Percentiles rank a stretch among this genome's conserved stretches.
Evolutionary conservation across 2,888 invertebrate species (phyloP).

Genomic region (Stenoptilia bipunctidactyla): DNA sequence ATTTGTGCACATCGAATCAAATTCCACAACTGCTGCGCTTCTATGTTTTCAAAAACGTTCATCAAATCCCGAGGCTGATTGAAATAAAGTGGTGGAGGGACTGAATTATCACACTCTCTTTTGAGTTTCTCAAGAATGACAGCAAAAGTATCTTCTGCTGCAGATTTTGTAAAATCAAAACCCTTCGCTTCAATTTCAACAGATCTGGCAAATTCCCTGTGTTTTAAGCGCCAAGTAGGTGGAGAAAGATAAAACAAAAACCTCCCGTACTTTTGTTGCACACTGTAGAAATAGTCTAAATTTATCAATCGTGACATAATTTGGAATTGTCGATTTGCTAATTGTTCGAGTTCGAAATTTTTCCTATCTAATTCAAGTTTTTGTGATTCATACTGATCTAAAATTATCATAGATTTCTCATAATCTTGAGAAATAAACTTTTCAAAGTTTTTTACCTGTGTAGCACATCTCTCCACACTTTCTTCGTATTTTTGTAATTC

Average conservation of each 20-base stretch:
- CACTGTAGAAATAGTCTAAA: constrained; percentile 73
- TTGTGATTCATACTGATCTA: constrained; percentile 62
- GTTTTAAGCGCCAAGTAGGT: constrained; percentile 66
- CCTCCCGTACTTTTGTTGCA: constrained; percentile 75
- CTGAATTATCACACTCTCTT: constrained; percentile 45
- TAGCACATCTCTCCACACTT: constrained; percentile 52
- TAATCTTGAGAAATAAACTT: constrained; percentile 74
- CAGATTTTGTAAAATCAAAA: constrained; percentile 43
- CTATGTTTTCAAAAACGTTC: constrained; percentile 70
- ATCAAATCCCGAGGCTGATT: constrained; percentile 64
- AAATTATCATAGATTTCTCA: constrained; percentile 65
- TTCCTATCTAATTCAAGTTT: constrained; percentile 44
- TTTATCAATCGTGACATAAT: constrained; percentile 62
- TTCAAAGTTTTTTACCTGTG: constrained; percentile 71
- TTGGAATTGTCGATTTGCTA: constrained; percentile 43
- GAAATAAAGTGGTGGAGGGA: constrained; percentile 70
- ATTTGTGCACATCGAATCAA: constrained; percentile 72
- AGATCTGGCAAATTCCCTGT: constrained; percentile 61
- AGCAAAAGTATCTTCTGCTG: constrained; percentile 47
- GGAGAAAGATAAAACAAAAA: constrained; percentile 78
- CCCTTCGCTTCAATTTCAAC: constrained; percentile 55
- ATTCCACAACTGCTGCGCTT: constrained; percentile 74
- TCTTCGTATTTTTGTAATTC: constrained; percentile 63
- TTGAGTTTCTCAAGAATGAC: constrained; percentile 57
- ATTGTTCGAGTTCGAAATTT: constrained; percentile 45